phyloP scores from a whole-genome alignment of 2,797 vertebrate genomes.

The Hoplostethus atlanticus region DNA sequence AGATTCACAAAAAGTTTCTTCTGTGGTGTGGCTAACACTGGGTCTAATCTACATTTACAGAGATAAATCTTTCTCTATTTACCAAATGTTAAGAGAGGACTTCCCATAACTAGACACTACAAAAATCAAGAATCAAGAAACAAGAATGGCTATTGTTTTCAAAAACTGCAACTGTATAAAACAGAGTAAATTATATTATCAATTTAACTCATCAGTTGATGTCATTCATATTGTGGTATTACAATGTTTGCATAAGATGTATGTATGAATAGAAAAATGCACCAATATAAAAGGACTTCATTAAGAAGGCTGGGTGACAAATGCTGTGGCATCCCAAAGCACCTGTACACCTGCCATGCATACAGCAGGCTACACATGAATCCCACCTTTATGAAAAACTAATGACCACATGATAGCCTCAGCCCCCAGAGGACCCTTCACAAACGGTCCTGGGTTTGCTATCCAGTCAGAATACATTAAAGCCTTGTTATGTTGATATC shows the following conservation, averaged over 20 bases:
- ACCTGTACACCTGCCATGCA: constrained; percentile 35
- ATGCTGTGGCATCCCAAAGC: constrained; percentile 1
- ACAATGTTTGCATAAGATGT: background rate
- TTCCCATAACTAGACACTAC: background rate
- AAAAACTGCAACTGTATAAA: background rate
- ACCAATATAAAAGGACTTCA: background rate
- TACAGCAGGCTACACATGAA: constrained; percentile 24
- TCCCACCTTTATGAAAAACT: constrained; percentile 60
- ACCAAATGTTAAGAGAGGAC: background rate
- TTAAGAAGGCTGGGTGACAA: constrained; percentile 7
- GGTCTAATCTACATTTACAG: too few relatives aligned
- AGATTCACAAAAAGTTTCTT: background rate
- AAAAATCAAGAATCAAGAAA: too few relatives aligned
- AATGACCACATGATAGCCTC: constrained; percentile 60
- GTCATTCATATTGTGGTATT: background rate
- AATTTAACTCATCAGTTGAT: constrained; percentile 4
- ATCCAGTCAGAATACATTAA: background rate
- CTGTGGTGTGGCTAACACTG: background rate
- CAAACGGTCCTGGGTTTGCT: constrained; percentile 15
- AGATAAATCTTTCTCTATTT: background rate
- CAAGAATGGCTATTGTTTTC: background rate
- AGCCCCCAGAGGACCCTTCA: constrained; percentile 49
- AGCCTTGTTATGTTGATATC: background rate
- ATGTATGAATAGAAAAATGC: background rate
- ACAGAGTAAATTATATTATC: background rate